Evolutionary conservation across 2,888 invertebrate species (phyloP).

Genomic region (Drosophila tanythrix): DNA sequence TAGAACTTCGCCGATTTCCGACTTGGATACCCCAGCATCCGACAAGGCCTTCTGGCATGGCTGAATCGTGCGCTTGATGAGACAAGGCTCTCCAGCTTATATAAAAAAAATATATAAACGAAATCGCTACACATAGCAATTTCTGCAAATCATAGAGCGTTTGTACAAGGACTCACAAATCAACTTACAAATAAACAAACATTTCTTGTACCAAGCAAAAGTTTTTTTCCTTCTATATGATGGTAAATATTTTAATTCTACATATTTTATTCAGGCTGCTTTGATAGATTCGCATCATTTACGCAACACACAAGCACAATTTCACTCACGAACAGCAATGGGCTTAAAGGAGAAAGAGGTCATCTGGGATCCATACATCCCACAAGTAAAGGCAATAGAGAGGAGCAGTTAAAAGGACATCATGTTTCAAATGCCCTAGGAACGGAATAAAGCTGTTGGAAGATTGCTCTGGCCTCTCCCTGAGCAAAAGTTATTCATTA

Average conservation of each 20-base stretch:
- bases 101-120: not conserved
- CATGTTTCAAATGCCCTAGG: not conserved
- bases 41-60: conserved; percentile 97
- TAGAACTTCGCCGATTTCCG: conserved; percentile 98
- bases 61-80: conserved; percentile 94
- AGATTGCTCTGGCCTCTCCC: not conserved
- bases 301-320: not conserved
- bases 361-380: not conserved
- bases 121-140: not conserved
- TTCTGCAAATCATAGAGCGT: not conserved
- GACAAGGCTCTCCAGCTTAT: conserved; percentile 96
- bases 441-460: not conserved
- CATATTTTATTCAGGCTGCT: not conserved
- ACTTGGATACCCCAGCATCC: conserved; percentile 95
- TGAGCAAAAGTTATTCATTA: not conserved
- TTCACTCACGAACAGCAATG: not conserved
- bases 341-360: not conserved
- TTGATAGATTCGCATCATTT: not conserved
- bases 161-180: not conserved
- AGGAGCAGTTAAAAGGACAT: not conserved
- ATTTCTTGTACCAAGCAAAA: not conserved
- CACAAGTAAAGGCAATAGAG: not conserved
- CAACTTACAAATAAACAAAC: conserved; percentile 1
- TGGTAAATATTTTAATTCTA: not conserved
- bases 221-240: not conserved